These are phyloP conservation scores for Thereva unica DNA, from an alignment of 2,888 invertebrate genomes.

Conservation along the genomic window DNA sequence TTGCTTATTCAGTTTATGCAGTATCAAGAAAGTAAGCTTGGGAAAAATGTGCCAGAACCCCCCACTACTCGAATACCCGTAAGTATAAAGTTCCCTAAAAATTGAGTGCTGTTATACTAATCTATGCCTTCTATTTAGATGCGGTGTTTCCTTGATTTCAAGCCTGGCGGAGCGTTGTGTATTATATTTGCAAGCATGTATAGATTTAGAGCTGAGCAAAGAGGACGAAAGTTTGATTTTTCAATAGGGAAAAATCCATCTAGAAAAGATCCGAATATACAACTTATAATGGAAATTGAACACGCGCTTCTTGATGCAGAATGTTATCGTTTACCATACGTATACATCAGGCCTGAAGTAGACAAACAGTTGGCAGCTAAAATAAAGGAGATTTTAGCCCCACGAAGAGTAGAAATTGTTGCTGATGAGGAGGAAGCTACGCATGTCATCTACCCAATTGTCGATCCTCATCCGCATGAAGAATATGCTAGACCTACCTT, in stretches of 20 bases:
- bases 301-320: conserved; percentile 81
- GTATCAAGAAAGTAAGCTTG: conserved; percentile 95
- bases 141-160: conserved; percentile 94
- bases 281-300: conserved; percentile 90
- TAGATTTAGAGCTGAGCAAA: conserved; percentile 91
- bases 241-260: conserved; percentile 79
- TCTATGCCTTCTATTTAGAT: conserved; percentile 65
- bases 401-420: conserved; percentile 78
- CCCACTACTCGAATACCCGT: conserved; percentile 86
- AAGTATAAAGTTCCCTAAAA: conserved; percentile 50
- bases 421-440: conserved; percentile 81
- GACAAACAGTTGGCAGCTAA: conserved; percentile 79
- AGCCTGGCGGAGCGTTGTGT: conserved; percentile 89
- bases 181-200: conserved; percentile 92
- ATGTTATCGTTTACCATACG: conserved; percentile 75
- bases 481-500: conserved; percentile 89
- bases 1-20: conserved; percentile 88
- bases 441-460: conserved; percentile 85
- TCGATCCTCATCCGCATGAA: conserved; percentile 78
- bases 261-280: conserved; percentile 87
- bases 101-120: not conserved
- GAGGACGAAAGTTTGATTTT: conserved; percentile 93
- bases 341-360: conserved; percentile 82
- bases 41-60: conserved; percentile 90
- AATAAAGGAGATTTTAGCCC: conserved; percentile 84